Evolutionary conservation across 2,888 invertebrate genomes (phyloP).

Genomic region (Nephrotoma flavescens): DNA sequence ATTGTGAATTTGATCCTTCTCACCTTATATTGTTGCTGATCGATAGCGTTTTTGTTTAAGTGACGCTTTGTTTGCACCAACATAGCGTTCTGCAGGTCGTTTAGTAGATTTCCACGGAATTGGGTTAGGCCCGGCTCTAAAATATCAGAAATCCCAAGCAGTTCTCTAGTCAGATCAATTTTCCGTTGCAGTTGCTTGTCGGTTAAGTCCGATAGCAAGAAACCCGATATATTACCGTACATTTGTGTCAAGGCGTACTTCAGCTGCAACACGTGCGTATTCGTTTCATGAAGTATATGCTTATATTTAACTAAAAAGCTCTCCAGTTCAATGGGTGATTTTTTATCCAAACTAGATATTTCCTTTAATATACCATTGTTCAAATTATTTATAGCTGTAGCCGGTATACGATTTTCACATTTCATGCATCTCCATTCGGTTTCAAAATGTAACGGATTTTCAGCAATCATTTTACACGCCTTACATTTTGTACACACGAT

Average conservation of each 20-base stretch:
- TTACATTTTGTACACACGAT: slow-evolving; percentile 48
- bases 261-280: slow-evolving; percentile 50
- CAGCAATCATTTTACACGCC: slow-evolving; percentile 40
- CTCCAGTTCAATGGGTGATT: slow-evolving; percentile 40
- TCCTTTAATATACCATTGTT: slow-evolving; percentile 47
- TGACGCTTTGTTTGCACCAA: slow-evolving; percentile 41
- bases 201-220: slow-evolving; percentile 39
- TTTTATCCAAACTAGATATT: slow-evolving; percentile 38
- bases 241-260: slow-evolving; percentile 55
- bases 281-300: slow-evolving; percentile 47
- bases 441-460: slow-evolving; percentile 41
- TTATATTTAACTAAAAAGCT: slow-evolving; percentile 47
- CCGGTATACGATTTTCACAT: slow-evolving; percentile 41
- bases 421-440: slow-evolving; percentile 50
- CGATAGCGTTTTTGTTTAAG: slow-evolving; percentile 23
- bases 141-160: slow-evolving; percentile 45
- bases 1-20: not conserved
- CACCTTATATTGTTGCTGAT: not conserved
- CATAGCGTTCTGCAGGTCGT: slow-evolving; percentile 49
- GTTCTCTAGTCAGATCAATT: slow-evolving; percentile 47
- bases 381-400: slow-evolving; percentile 43
- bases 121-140: slow-evolving; percentile 50
- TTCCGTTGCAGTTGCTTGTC: slow-evolving; percentile 42
- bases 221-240: slow-evolving; percentile 46
- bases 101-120: slow-evolving; percentile 45